phyloP scores from a whole-genome alignment of 2,113 vertebrate genomes.

The Panurus biarmicus region DNA sequence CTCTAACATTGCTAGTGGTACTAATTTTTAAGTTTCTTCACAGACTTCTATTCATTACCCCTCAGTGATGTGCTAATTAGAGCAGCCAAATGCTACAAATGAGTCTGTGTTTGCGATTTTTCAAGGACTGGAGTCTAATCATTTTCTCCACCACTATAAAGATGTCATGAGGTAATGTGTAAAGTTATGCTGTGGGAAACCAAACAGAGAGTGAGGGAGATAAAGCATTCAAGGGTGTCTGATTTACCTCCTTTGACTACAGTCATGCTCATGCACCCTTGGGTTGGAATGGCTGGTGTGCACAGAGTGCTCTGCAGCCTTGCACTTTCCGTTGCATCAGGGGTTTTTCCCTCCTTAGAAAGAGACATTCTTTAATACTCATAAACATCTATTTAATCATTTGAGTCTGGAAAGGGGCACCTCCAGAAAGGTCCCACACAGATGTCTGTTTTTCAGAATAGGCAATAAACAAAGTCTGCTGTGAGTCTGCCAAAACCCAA shows the following conservation, averaged over 20 bases:
- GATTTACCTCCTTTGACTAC: conserved; percentile 28
- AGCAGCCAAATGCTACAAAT: conserved; percentile 52
- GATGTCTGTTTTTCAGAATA: neutral
- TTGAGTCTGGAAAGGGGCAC: neutral
- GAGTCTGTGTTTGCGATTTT: conserved; percentile 45
- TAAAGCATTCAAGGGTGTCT: conserved; percentile 37
- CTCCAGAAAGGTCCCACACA: neutral
- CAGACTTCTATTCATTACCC: conserved; percentile 53
- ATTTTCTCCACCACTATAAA: conserved; percentile 33
- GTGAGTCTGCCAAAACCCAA: neutral
- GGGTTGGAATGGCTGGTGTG: neutral
- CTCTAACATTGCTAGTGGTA: conserved; percentile 43
- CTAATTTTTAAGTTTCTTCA: conserved; percentile 53
- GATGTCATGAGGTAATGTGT: conserved; percentile 43
- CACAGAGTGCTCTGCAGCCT: neutral
- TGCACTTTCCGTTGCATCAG: neutral
- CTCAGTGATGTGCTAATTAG: conserved; percentile 64
- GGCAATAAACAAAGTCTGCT: neutral
- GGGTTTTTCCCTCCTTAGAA: neutral
- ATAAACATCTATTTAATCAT: neutral
- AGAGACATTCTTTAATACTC: neutral
- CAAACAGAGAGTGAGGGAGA: conserved; percentile 23
- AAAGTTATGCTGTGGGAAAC: conserved; percentile 46
- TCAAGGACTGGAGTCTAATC: conserved; percentile 8
- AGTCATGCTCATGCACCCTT: neutral